A percentile compares a stretch with the other conserved stretches of the same genome.
These are phyloP conservation scores for Cordilura impudica DNA, from an alignment of 2,888 invertebrate species.

Conservation along the genomic window DNA sequence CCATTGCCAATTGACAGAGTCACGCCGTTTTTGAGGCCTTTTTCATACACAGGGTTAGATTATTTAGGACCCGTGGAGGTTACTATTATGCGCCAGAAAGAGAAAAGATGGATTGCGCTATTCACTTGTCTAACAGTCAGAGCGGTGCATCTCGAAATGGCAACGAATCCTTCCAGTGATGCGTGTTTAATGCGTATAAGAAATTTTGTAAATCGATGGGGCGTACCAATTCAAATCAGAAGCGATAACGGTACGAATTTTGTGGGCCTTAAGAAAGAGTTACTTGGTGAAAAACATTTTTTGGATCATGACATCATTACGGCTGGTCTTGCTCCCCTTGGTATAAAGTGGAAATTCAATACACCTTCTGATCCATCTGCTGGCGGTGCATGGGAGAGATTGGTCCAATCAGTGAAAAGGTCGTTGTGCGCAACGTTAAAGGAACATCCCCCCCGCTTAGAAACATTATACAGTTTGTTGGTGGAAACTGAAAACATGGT, in stretches of 20 bases:
- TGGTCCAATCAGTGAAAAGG: slow-evolving; percentile 52
- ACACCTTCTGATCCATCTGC: slow-evolving; percentile 52
- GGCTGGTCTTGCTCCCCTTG: background rate
- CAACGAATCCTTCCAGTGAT: slow-evolving; percentile 22
- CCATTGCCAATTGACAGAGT: slow-evolving; percentile 43
- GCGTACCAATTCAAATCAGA: slow-evolving; percentile 42
- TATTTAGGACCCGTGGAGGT: slow-evolving; percentile 46
- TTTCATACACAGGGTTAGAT: slow-evolving; percentile 59
- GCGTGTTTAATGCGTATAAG: slow-evolving; percentile 21
- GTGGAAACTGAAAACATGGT: slow-evolving; percentile 52
- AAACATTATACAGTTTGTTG: slow-evolving; percentile 39
- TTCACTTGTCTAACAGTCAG: slow-evolving; percentile 58
- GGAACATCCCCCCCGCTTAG: slow-evolving; percentile 34
- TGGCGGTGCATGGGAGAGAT: slow-evolving; percentile 64
- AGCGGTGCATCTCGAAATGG: slow-evolving; percentile 53
- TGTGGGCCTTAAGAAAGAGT: slow-evolving; percentile 36
- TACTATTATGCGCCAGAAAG: slow-evolving; percentile 20
- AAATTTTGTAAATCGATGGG: slow-evolving; percentile 53
- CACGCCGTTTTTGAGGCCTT: slow-evolving; percentile 53
- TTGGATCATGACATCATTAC: slow-evolving; percentile 10
- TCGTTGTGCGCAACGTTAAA: slow-evolving; percentile 33
- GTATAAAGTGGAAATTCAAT: slow-evolving; percentile 52
- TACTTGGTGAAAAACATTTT: slow-evolving; percentile 2
- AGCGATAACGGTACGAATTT: slow-evolving; percentile 60
- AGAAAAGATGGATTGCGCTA: slow-evolving; percentile 56